Conservation (phyloP, 2,113 vertebrate species). For the Mesitornis unicolor region DNA sequence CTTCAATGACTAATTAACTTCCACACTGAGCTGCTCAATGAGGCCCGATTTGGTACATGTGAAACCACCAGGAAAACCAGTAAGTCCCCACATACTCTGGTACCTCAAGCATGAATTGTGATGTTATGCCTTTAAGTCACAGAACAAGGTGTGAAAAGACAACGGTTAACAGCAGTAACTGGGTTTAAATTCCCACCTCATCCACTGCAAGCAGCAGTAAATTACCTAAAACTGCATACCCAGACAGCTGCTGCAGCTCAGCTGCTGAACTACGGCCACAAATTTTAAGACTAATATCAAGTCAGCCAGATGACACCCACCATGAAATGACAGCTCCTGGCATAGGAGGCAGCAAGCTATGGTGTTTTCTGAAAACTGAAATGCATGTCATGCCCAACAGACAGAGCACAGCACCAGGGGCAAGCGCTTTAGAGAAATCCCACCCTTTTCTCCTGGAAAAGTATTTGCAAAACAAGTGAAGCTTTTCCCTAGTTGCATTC, state of each 20-base stretch:
- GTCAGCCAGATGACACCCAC: neutral
- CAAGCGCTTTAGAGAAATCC: neutral
- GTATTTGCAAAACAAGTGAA: neutral
- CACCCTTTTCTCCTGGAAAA: neutral
- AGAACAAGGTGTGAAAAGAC: neutral
- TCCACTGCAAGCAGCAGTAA: neutral
- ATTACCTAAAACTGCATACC: neutral
- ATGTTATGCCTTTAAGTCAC: neutral
- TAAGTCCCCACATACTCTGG: neutral
- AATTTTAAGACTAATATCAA: neutral
- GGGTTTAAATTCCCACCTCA: neutral
- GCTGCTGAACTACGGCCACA: neutral
- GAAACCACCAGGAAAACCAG: neutral
- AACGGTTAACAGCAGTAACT: neutral
- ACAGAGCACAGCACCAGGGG: neutral
- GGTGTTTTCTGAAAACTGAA: neutral
- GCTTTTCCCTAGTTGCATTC: neutral
- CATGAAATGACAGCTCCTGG: neutral
- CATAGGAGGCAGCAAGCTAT: neutral
- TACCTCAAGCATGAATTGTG: neutral
- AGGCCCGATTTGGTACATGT: neutral
- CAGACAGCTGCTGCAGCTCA: neutral
- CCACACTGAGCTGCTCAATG: neutral
- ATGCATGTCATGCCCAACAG: rapidly evolving
- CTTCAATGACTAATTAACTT: neutral